phyloP scores from a whole-genome alignment of 1,140 invertebrate genomes.

The Penaeus chinensis region DNA sequence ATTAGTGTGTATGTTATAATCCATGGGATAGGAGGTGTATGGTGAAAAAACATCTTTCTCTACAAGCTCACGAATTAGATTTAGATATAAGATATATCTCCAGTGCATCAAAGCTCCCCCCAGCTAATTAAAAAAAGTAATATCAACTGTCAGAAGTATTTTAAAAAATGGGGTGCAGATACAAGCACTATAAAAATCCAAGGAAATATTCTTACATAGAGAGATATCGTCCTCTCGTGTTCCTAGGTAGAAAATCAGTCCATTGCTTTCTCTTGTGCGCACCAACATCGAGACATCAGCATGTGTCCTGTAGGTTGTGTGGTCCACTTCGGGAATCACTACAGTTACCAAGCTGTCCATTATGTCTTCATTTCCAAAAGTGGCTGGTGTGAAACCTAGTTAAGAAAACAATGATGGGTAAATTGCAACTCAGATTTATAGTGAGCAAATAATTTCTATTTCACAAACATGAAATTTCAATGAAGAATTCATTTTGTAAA shows the following conservation, averaged over 20 bases:
- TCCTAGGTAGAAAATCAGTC: conserved; percentile 91
- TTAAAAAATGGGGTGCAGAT: too few species aligned
- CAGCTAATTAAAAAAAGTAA: too few species aligned
- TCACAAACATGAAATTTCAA: too few species aligned
- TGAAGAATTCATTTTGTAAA: too few species aligned
- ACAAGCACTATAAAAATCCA: background rate
- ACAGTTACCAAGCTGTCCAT: conserved; percentile 80
- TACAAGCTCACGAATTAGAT: too few species aligned
- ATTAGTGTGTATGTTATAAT: too few species aligned
- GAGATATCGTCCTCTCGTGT: conserved; percentile 43
- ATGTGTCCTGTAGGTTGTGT: conserved; percentile 78
- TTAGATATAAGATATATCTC: too few species aligned
- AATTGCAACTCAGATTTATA: background rate
- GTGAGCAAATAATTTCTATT: too few species aligned
- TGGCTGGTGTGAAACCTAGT: conserved; percentile 85
- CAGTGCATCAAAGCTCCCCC: too few species aligned
- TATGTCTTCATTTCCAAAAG: conserved; percentile 88
- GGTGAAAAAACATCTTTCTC: too few species aligned
- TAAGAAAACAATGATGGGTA: background rate
- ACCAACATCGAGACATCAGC: conserved; percentile 94
- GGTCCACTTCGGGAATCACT: conserved; percentile 75
- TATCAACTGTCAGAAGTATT: background rate
- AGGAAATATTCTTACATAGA: background rate
- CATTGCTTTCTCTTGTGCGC: conserved; percentile 82
- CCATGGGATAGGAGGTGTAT: too few species aligned